Conservation (phyloP, 2,888 invertebrate genomes). For the Iphiclides podalirius region DNA sequence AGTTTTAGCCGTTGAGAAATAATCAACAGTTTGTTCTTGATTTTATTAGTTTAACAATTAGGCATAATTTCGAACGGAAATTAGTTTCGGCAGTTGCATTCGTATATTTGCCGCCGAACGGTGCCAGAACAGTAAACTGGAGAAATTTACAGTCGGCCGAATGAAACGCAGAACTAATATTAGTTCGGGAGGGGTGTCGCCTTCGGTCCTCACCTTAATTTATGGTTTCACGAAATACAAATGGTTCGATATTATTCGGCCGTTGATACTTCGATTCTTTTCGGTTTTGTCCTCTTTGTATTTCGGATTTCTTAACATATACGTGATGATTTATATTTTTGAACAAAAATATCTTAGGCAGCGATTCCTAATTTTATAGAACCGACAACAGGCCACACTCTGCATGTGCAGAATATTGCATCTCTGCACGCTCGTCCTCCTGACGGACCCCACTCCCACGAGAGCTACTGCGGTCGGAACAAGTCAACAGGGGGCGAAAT, state of each 20-base stretch:
- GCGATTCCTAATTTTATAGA: no score
- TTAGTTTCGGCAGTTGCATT: constrained; percentile 45
- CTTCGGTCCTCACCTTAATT: constrained; percentile 34
- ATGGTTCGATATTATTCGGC: no score
- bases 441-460: no score
- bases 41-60: constrained; percentile 27
- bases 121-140: constrained; percentile 59
- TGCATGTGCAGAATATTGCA: no score
- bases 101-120: constrained; percentile 48
- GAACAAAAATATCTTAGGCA: no score
- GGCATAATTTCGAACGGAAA: constrained; percentile 39
- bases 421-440: no score
- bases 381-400: no score
- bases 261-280: constrained; percentile 15
- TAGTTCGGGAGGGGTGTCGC: constrained; percentile 48
- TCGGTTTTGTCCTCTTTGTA: constrained; percentile 6
- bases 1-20: constrained; percentile 13
- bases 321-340: no score
- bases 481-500: no score
- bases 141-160: constrained; percentile 53
- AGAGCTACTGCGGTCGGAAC: no score
- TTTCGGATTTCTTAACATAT: no score
- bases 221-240: constrained; percentile 29
- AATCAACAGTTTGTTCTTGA: constrained; percentile 12
- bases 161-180: constrained; percentile 59